phyloP scores from a whole-genome alignment of 2,113 vertebrate species.

The Dolichotis patagonum region DNA sequence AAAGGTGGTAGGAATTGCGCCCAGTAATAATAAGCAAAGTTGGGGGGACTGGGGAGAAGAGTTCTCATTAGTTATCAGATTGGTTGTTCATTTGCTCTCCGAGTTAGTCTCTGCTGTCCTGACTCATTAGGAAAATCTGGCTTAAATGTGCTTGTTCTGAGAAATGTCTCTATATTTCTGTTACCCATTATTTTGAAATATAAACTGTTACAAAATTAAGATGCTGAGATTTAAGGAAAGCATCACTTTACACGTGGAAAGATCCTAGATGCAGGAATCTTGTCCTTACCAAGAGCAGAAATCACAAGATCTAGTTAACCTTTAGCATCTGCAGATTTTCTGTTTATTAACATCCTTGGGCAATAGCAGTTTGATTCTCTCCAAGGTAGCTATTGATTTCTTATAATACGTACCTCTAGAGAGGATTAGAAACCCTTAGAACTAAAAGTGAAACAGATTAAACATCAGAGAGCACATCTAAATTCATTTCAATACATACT shows the following conservation, averaged over 20 bases:
- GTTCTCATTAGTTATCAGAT: background rate
- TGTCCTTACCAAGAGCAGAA: background rate
- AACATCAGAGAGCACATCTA: background rate
- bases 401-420: background rate
- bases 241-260: background rate
- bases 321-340: background rate
- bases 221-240: background rate
- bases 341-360: conserved; percentile 57
- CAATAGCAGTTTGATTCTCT: conserved; percentile 22
- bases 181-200: background rate
- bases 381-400: background rate
- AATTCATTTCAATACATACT: background rate
- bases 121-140: background rate
- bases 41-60: background rate
- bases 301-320: background rate
- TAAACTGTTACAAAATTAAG: background rate
- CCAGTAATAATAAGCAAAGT: background rate
- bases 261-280: background rate
- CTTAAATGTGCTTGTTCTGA: background rate
- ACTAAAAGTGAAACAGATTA: conserved; percentile 2
- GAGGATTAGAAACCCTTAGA: background rate
- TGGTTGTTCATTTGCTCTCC: background rate
- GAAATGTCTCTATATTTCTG: background rate
- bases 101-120: background rate
- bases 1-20: background rate